phyloP scores from a whole-genome alignment of 2,797 vertebrate species.

The Mus minutoides region DNA sequence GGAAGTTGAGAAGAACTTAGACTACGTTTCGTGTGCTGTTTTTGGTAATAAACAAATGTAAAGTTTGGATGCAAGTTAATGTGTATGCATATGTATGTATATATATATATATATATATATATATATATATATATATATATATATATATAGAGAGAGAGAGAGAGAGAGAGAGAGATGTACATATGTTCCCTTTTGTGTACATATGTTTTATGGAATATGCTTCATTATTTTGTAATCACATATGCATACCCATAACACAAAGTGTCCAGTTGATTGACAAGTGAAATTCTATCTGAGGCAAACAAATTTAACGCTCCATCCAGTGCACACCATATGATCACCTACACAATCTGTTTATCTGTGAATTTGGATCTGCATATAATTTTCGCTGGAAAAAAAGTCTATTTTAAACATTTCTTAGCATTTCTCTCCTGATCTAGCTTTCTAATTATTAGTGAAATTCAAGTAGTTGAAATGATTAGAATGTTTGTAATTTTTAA shows the following conservation, averaged over 20 bases:
- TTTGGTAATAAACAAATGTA: conserved; percentile 29
- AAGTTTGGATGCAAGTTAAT: conserved; percentile 30
- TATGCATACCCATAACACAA: neutral
- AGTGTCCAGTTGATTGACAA: conserved; percentile 16
- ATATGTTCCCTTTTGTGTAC: conserved; percentile 19
- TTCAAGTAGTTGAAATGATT: neutral
- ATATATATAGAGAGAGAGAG: neutral
- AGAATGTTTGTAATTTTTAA: neutral
- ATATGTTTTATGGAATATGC: conserved; percentile 31
- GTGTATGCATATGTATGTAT: neutral
- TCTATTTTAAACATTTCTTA: neutral
- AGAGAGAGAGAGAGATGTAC: neutral
- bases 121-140: neutral
- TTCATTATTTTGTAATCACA: conserved; percentile 37
- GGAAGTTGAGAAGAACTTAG: neutral
- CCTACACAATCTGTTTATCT: neutral
- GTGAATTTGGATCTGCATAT: conserved; percentile 6
- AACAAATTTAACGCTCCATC: neutral
- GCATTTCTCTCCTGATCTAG: neutral
- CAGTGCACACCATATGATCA: neutral
- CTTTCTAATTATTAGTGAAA: neutral
- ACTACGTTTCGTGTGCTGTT: neutral
- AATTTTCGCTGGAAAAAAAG: neutral
- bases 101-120: neutral
- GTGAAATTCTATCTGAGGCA: neutral